Percentiles rank a stretch among this genome's conserved stretches.
Conservation (phyloP, 2,797 vertebrate species). For the Taeniopygia guttata region DNA sequence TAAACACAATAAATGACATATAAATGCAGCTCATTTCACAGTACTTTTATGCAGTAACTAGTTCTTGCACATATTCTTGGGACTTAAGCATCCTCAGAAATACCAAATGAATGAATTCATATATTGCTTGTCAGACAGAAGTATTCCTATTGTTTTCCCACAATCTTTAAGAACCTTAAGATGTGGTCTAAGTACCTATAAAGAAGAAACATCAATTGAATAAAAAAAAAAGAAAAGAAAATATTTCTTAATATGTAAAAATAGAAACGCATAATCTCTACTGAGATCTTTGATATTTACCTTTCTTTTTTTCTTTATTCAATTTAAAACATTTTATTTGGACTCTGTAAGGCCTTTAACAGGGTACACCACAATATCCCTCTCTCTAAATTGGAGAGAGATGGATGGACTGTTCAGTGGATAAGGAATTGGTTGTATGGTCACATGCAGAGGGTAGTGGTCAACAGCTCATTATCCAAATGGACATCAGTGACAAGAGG, state of each 20-base stretch:
- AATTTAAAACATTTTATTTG: background rate
- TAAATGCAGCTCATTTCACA: background rate
- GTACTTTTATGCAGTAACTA: background rate
- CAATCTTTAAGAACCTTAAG: background rate
- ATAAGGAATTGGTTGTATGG: background rate
- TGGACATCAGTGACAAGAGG: background rate
- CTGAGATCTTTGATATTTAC: background rate
- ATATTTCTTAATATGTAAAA: background rate
- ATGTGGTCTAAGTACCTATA: background rate
- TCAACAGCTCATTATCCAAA: background rate
- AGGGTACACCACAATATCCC: background rate
- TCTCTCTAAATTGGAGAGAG: background rate
- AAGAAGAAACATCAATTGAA: background rate
- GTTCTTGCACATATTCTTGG: background rate
- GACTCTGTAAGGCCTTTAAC: background rate
- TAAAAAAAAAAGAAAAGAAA: background rate
- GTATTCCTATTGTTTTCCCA: background rate
- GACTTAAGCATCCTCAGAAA: background rate
- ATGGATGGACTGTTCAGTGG: background rate
- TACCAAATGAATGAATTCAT: background rate
- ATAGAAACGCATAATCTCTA: background rate
- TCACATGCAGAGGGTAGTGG: background rate
- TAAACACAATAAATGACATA: background rate
- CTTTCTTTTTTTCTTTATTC: background rate
- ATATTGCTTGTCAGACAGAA: background rate